Percentiles rank a stretch among this genome's conserved stretches.
phyloP scores from a whole-genome alignment of 2,113 vertebrate species.

The Archocentrus centrarchus region DNA sequence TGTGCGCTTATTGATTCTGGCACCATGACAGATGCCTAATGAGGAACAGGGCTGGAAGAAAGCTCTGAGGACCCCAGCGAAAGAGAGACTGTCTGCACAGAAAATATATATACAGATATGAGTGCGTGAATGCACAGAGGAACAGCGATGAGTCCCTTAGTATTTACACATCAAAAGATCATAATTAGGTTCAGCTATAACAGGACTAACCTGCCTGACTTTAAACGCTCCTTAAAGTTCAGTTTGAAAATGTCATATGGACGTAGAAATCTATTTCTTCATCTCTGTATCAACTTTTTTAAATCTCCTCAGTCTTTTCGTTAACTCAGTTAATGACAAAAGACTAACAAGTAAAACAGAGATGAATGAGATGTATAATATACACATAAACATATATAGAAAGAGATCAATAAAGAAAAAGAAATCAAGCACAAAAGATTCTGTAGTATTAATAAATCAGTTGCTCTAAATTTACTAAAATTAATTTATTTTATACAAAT shows the following conservation, averaged over 20 bases:
- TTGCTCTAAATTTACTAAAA: too few relatives aligned
- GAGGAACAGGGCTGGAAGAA: conserved; percentile 79
- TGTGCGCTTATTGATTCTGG: conserved; percentile 81
- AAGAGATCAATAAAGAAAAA: not conserved
- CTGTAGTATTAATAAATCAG: too few relatives aligned
- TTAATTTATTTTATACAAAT: too few relatives aligned
- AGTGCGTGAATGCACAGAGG: not conserved
- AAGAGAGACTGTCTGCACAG: conserved; percentile 54
- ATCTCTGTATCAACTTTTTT: not conserved
- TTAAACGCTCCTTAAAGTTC: not conserved
- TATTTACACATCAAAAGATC: conserved; percentile 17
- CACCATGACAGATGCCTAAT: conserved; percentile 76
- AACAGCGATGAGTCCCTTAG: not conserved
- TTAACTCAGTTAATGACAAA: not conserved
- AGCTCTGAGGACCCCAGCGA: conserved; percentile 63
- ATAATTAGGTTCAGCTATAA: not conserved
- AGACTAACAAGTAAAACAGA: not conserved
- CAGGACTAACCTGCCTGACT: not conserved
- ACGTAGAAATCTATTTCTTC: not conserved
- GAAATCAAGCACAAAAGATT: too few relatives aligned
- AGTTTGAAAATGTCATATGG: not conserved
- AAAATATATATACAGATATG: conserved; percentile 37
- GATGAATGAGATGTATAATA: not conserved
- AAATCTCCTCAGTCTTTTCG: not conserved
- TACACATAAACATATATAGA: not conserved